These are phyloP conservation scores for Tauraco erythrolophus DNA, from an alignment of 2,113 vertebrate species.

Conservation along the genomic window DNA sequence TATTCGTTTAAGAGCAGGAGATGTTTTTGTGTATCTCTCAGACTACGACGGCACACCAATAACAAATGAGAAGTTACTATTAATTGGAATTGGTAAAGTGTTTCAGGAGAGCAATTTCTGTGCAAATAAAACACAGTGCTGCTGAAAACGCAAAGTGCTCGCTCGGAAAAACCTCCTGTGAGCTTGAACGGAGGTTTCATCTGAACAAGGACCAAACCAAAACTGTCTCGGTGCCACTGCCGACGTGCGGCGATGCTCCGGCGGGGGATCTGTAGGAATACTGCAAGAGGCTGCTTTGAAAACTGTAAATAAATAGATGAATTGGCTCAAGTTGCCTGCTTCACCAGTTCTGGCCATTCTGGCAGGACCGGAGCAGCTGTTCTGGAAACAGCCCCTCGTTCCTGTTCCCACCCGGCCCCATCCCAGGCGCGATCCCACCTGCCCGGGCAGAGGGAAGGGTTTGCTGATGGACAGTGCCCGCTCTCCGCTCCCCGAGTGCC, in stretches of 20 bases:
- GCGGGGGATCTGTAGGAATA: not conserved
- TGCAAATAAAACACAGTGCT: not conserved
- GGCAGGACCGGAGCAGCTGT: not conserved
- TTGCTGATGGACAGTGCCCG: not conserved
- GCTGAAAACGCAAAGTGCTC: rapidly evolving
- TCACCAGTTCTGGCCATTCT: rapidly evolving
- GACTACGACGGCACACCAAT: not conserved
- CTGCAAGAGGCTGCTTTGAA: not conserved
- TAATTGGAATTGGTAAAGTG: not conserved
- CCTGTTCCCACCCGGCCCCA: not conserved
- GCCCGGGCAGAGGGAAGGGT: not conserved
- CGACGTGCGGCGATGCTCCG: not conserved
- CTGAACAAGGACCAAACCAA: not conserved
- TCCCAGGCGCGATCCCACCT: not conserved
- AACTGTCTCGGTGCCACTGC: not conserved
- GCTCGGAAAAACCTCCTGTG: not conserved
- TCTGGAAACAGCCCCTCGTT: not conserved
- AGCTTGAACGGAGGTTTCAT: not conserved
- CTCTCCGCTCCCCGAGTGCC: rapidly evolving
- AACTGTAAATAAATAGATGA: not conserved
- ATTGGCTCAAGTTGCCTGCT: not conserved
- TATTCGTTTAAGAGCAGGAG: not conserved
- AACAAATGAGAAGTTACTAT: not conserved
- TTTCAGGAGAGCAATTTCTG: not conserved
- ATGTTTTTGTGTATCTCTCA: not conserved